Conservation (phyloP, 2,113 vertebrate genomes). For the Rostratula benghalensis region DNA sequence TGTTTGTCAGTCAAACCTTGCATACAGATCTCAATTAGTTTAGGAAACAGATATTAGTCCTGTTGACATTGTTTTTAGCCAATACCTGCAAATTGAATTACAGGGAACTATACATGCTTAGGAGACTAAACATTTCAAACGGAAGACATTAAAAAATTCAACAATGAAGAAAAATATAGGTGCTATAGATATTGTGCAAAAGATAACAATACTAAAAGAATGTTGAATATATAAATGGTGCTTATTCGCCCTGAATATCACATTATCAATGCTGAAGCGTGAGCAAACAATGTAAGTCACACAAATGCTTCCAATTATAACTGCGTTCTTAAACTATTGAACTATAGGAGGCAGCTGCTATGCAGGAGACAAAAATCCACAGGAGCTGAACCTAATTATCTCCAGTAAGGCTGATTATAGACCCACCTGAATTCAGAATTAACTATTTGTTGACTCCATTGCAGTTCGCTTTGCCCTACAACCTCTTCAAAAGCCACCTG, state of each 20-base stretch:
- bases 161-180: background rate
- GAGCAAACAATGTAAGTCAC: background rate
- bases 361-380: background rate
- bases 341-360: background rate
- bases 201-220: background rate
- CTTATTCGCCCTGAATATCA: background rate
- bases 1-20: background rate
- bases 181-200: background rate
- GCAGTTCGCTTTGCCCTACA: background rate
- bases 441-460: background rate
- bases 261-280: background rate
- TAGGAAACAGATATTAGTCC: background rate
- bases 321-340: background rate
- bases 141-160: background rate
- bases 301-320: background rate
- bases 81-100: background rate
- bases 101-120: background rate
- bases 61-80: background rate
- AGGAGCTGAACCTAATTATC: conserved; percentile 16
- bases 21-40: background rate
- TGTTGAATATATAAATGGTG: background rate
- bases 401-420: background rate
- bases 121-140: background rate
- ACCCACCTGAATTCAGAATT: conserved; percentile 12
- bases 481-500: background rate